These are phyloP conservation scores for Enteromius anoplus DNA, from an alignment of 2,797 vertebrate species.

Conservation along the genomic window DNA sequence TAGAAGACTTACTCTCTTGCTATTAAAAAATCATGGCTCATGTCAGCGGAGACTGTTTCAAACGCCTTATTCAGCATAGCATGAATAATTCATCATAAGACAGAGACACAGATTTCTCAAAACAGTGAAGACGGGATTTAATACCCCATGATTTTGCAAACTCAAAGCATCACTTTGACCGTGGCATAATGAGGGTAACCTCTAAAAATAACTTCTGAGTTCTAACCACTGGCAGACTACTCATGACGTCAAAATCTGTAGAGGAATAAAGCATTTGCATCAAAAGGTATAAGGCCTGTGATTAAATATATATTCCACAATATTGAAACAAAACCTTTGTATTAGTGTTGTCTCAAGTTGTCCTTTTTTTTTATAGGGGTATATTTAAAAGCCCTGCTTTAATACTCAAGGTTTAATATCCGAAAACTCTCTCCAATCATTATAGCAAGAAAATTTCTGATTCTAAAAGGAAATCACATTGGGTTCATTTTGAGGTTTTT, in stretches of 20 bases:
- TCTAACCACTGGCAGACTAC: neutral
- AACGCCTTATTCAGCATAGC: constrained; percentile 51
- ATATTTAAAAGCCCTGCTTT: neutral
- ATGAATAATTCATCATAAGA: constrained; percentile 59
- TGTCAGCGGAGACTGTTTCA: constrained; percentile 55
- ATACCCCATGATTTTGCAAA: constrained; percentile 46
- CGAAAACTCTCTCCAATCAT: neutral
- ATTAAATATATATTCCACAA: neutral
- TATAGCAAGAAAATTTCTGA: neutral
- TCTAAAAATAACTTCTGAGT: constrained; percentile 36
- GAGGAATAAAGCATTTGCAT: neutral
- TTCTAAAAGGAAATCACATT: neutral
- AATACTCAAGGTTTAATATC: neutral
- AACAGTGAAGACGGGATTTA: constrained; percentile 52
- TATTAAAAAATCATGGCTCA: constrained; percentile 51
- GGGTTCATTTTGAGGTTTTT: neutral
- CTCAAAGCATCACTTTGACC: constrained; percentile 54
- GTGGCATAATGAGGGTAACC: constrained; percentile 49
- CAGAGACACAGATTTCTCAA: constrained; percentile 57
- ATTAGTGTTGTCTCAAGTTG: neutral
- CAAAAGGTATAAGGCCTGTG: constrained; percentile 1
- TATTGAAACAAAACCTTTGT: neutral
- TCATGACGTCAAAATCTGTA: constrained; percentile 19
- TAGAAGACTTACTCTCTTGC: constrained; percentile 36
- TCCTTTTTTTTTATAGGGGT: neutral